Conservation (phyloP, 2,888 invertebrate genomes). For the Orgyia antiqua region DNA sequence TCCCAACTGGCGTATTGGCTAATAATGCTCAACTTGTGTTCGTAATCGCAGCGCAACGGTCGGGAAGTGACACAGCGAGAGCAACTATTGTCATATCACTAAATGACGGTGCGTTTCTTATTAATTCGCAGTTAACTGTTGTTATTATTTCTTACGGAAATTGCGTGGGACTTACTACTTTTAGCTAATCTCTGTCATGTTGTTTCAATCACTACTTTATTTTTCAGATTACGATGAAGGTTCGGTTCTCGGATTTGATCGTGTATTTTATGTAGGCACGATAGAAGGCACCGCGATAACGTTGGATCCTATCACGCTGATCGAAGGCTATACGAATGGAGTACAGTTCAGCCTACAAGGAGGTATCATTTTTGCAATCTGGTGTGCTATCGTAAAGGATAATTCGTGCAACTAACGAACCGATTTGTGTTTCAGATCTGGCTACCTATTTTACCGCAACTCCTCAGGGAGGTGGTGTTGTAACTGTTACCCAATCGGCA, state of each 20-base stretch:
- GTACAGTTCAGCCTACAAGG: slow-evolving; percentile 28
- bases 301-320: slow-evolving; percentile 28
- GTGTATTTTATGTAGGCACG: slow-evolving; percentile 26
- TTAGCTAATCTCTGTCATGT: no score
- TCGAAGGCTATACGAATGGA: slow-evolving; percentile 23
- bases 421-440: slow-evolving; percentile 11
- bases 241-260: slow-evolving; percentile 24
- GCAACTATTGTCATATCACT: slow-evolving; percentile 22
- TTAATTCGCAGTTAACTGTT: no score
- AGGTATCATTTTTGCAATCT: no score
- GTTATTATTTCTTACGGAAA: no score
- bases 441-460: slow-evolving; percentile 14
- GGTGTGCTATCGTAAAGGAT: no score
- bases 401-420: background rate
- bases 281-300: slow-evolving; percentile 17
- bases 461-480: slow-evolving; percentile 7
- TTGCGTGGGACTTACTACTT: no score
- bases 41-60: slow-evolving; percentile 15
- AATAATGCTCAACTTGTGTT: slow-evolving; percentile 24
- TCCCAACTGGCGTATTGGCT: slow-evolving; percentile 14
- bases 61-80: slow-evolving; percentile 11
- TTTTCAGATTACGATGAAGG: slow-evolving; percentile 13
- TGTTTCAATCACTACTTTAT: no score
- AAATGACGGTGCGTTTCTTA: slow-evolving; percentile 5
- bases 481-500: slow-evolving; percentile 13